Evolutionary conservation across 2,888 invertebrate species (phyloP).

Genomic region (Bellardia bayeri): DNA sequence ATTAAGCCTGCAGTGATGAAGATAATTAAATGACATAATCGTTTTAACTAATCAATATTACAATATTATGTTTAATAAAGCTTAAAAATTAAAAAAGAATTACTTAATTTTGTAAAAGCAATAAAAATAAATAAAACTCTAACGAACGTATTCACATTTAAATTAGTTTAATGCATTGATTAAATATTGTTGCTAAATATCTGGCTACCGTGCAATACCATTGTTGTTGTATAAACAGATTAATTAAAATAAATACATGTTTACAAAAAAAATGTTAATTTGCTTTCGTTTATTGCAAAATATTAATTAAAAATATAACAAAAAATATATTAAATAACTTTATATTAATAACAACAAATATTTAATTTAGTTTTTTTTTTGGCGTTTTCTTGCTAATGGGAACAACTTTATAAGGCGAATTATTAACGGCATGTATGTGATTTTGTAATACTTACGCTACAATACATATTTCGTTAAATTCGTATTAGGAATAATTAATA

Average conservation of each 20-base stretch:
- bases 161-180: constrained; percentile 14
- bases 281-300: constrained; percentile 61
- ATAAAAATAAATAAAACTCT: constrained; percentile 24
- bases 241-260: constrained; percentile 56
- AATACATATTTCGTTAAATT: not conserved
- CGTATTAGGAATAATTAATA: constrained; percentile 29
- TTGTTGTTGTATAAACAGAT: constrained; percentile 44
- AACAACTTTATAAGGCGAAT: constrained; percentile 24
- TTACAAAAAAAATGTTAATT: constrained; percentile 52
- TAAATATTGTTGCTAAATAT: constrained; percentile 54
- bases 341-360: not conserved
- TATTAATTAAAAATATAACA: constrained; percentile 20
- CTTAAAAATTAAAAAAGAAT: not conserved
- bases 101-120: not conserved
- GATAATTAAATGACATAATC: not conserved
- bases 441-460: constrained; percentile 35
- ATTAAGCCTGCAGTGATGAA: not conserved
- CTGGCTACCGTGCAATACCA: not conserved
- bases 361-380: constrained; percentile 30
- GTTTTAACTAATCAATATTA: not conserved
- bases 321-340: constrained; percentile 36
- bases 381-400: constrained; percentile 4
- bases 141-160: not conserved
- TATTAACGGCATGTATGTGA: constrained; percentile 25
- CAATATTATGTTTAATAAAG: not conserved